These are phyloP conservation scores for Archilochus colubris DNA, from an alignment of 2,113 vertebrate genomes.

Conservation along the genomic window DNA sequence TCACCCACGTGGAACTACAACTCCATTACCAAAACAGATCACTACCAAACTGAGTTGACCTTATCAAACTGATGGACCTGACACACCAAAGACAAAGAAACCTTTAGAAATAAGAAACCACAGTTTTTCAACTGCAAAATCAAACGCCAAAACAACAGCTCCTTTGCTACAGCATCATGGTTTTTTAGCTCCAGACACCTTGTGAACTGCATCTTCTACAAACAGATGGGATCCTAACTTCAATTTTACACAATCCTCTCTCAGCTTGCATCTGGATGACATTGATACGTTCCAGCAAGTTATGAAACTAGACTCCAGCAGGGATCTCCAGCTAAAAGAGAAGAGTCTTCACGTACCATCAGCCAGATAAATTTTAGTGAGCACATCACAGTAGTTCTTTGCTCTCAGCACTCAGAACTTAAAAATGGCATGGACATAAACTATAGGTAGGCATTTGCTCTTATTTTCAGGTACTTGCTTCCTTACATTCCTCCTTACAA, in stretches of 20 bases:
- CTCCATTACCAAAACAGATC: neutral
- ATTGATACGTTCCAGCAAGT: neutral
- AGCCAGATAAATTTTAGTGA: neutral
- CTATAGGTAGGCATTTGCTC: neutral
- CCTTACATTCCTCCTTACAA: neutral
- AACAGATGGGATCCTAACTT: neutral
- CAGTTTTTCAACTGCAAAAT: neutral
- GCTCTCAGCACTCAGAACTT: neutral
- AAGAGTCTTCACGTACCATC: neutral
- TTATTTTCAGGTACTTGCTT: neutral
- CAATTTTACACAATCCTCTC: neutral
- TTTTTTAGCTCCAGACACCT: neutral
- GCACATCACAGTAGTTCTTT: neutral
- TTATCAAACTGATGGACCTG: neutral
- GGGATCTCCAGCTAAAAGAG: neutral
- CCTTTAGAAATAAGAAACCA: neutral
- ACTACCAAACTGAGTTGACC: fast-evolving
- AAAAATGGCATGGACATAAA: neutral
- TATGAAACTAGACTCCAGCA: neutral
- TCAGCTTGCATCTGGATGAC: neutral
- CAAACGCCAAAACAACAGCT: neutral
- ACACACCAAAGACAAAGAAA: neutral
- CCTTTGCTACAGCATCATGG: neutral
- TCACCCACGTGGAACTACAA: neutral
- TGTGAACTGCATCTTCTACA: neutral